Percentiles rank a stretch among this genome's conserved stretches.
These are phyloP conservation scores for Bungarus multicinctus DNA, from an alignment of 2,113 vertebrate species.

Conservation along the genomic window DNA sequence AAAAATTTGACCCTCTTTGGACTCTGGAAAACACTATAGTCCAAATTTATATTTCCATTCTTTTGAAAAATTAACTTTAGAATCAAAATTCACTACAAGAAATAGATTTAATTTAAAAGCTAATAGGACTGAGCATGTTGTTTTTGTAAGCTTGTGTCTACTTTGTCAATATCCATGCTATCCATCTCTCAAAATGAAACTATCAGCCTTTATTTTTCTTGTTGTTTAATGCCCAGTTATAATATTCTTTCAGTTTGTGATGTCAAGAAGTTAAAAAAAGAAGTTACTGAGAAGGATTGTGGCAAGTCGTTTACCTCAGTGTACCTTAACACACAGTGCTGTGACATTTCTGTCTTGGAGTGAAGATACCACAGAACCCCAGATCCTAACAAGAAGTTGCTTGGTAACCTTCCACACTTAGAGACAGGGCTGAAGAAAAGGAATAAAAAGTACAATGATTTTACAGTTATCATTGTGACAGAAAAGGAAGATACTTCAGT, in stretches of 20 bases:
- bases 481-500: neutral
- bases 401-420: slow-evolving; percentile 44
- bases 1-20: neutral
- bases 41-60: neutral
- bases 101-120: neutral
- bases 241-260: neutral
- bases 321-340: slow-evolving; percentile 34
- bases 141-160: neutral
- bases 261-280: neutral
- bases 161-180: neutral
- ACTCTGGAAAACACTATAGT: neutral
- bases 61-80: neutral
- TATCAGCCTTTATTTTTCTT: neutral
- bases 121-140: neutral
- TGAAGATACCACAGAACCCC: slow-evolving; percentile 3
- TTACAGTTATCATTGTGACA: slow-evolving; percentile 5
- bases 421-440: slow-evolving; percentile 21
- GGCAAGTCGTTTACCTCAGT: slow-evolving; percentile 30
- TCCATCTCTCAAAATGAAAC: neutral
- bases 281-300: slow-evolving; percentile 8
- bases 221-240: neutral
- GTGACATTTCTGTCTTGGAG: slow-evolving; percentile 38
- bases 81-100: neutral
- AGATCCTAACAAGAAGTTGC: slow-evolving; percentile 44
- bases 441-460: slow-evolving; percentile 31